A percentile compares a stretch with the other conserved stretches of the same genome.
These are phyloP conservation scores for Cherax destructor DNA, from an alignment of 1,140 invertebrate genomes.

Conservation along the genomic window DNA sequence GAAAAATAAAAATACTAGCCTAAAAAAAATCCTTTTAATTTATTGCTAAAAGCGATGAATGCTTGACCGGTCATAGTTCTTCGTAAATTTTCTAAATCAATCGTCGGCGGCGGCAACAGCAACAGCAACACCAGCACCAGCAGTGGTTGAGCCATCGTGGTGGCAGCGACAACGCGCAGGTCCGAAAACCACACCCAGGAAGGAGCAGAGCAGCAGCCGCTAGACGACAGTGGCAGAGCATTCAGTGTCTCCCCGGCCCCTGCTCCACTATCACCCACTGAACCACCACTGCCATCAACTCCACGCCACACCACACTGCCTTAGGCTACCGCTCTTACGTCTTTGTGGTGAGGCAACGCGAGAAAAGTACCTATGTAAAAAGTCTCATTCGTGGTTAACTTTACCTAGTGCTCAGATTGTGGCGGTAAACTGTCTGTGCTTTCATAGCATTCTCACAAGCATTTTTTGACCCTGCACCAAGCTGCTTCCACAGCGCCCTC, in stretches of 20 bases:
- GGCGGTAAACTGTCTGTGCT: background rate
- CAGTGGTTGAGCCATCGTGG: background rate
- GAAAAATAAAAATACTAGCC: too few relatives aligned
- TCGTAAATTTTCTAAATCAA: too few relatives aligned
- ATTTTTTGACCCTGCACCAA: background rate
- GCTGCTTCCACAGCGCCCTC: background rate
- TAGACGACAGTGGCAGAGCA: conserved; percentile 12
- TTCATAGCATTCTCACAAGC: background rate
- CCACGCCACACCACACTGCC: conserved; percentile 16
- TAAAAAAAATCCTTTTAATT: too few relatives aligned
- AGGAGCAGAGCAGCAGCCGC: background rate
- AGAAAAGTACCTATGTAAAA: background rate
- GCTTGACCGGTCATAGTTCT: too few relatives aligned
- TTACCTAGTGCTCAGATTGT: background rate
- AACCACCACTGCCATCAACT: conserved; percentile 26
- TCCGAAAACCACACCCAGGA: conserved; percentile 60
- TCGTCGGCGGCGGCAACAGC: background rate
- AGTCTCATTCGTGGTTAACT: background rate
- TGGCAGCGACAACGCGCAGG: conserved; percentile 21
- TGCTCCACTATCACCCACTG: conserved; percentile 15
- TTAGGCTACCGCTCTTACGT: conserved; percentile 2
- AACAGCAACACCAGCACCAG: background rate
- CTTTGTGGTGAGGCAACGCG: conserved; percentile 31
- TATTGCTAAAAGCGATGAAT: too few relatives aligned
- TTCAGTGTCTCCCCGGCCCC: conserved; percentile 40